These are phyloP conservation scores for Montipora capricornis DNA, from an alignment of 64 coral and sea anemone genomes.

Conservation along the genomic window DNA sequence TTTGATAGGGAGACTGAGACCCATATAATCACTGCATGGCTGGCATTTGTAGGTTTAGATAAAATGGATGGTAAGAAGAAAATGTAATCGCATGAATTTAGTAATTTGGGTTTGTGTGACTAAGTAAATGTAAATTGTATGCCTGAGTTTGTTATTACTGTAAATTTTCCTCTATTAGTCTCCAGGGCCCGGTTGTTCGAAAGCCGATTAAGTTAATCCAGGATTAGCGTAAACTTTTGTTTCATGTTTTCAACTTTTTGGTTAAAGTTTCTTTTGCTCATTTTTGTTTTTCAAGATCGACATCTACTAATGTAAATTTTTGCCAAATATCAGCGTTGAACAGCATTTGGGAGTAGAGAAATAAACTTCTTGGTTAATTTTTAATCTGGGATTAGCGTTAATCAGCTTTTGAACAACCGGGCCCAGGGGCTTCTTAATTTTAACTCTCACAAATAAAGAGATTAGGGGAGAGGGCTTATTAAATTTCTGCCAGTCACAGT, in stretches of 20 bases:
- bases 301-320: too few species aligned
- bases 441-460: slow-evolving; percentile 8
- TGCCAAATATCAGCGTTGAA: too few species aligned
- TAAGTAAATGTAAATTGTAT: background rate
- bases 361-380: too few species aligned
- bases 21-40: slow-evolving; percentile 43
- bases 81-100: background rate
- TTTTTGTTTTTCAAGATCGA: too few species aligned
- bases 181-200: background rate
- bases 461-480: background rate
- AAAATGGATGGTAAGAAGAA: slow-evolving; percentile 22
- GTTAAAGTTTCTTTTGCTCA: too few species aligned
- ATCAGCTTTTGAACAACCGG: too few species aligned
- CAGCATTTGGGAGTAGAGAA: too few species aligned
- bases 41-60: slow-evolving; percentile 29
- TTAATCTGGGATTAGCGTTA: too few species aligned
- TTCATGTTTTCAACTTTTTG: too few species aligned
- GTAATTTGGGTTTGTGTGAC: slow-evolving; percentile 3
- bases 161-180: slow-evolving; percentile 14
- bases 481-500: slow-evolving; percentile 1
- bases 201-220: too few species aligned
- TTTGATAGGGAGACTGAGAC: slow-evolving; percentile 57
- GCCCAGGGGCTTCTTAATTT: background rate
- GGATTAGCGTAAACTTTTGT: too few species aligned
- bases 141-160: slow-evolving; percentile 6